Evolutionary conservation across 1,140 invertebrate species (phyloP), one percentile per base, ranked within the genome.

Genomic region (Pseudobourletiella spinata): DNA sequence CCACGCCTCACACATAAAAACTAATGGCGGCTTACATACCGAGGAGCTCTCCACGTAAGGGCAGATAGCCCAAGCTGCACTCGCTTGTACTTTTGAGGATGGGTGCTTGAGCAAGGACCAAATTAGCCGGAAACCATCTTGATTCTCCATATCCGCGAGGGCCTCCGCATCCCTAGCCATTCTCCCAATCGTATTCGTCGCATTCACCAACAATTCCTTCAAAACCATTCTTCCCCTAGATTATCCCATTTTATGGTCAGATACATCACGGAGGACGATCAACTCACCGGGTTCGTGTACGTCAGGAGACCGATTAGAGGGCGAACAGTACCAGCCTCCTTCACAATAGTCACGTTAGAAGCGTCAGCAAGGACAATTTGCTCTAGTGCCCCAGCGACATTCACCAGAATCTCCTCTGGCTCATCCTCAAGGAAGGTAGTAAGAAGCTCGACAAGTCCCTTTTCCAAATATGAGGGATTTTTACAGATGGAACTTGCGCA

Each of bases 61-160:
- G 63, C 91, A 92, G 24, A 96, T 81, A 0, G 91, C 91, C 74
- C 86, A 84, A 1, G 92, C 92, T 0, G 93, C 92, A 70, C 89
- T 88, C 0, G 88, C 86, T 74, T 91, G 89, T 1, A 92, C 89
- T 65, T 81, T 82, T 56, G 81, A 83, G 30, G 81, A 84, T 35
- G 83, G 80, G 70, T 94, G 91, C 73, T 95, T 96, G 0, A 97
- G 76, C 1, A 96, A 76, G 0, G 93, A 96, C 94, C 94, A 97
- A 56, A 95, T 80, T 1, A 96, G 77, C 62, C 94, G 78, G 0
- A 95, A 88, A 0, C 91, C 94, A 75, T 97, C 94, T 24, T 92
- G 72, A 59, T 86, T 81, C 68, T 95, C 90, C 39, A 95, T 88
- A 55, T 86, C 80, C 55, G 32, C 14, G 52, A 69, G 44, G 3